Conservation (phyloP, 2,113 vertebrate genomes). For the Gadus chalcogrammus region DNA sequence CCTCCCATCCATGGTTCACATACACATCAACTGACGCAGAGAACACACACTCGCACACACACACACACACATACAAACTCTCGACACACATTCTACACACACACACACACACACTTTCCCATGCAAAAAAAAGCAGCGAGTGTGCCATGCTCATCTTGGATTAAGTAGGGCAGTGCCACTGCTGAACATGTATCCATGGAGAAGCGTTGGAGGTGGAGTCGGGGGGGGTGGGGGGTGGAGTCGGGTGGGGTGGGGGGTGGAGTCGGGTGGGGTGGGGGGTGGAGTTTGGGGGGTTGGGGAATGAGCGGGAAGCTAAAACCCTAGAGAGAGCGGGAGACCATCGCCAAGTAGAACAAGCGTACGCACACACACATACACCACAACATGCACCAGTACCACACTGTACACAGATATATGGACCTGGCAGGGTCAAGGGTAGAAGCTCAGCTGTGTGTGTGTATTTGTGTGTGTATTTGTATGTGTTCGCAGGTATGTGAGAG, state of each 20-base stretch:
- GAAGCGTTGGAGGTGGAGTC: slow-evolving; percentile 40
- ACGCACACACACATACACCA: slow-evolving; percentile 65
- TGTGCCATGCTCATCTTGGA: slow-evolving; percentile 67
- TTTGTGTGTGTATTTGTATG: neutral
- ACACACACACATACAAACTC: slow-evolving; percentile 9
- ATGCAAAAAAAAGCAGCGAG: slow-evolving; percentile 48
- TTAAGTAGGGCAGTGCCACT: slow-evolving; percentile 59
- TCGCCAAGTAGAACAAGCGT: slow-evolving; percentile 74
- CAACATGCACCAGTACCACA: slow-evolving; percentile 72
- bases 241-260: slow-evolving; percentile 7
- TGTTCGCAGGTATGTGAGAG: neutral
- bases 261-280: neutral
- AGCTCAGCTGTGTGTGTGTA: slow-evolving; percentile 35
- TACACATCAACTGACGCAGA: slow-evolving; percentile 12
- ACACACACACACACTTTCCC: slow-evolving; percentile 3
- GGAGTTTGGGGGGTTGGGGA: neutral
- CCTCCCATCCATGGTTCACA: slow-evolving; percentile 24
- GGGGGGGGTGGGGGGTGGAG: slow-evolving; percentile 8
- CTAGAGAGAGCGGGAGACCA: slow-evolving; percentile 50
- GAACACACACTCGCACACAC: slow-evolving; percentile 5
- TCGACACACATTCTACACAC: slow-evolving; percentile 12
- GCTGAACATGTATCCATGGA: slow-evolving; percentile 59
- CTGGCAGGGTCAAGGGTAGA: slow-evolving; percentile 45
- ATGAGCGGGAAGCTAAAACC: neutral
- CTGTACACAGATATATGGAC: slow-evolving; percentile 78